Evolutionary conservation across 2,888 invertebrate species (phyloP).

Genomic region (Portevinia maculata): DNA sequence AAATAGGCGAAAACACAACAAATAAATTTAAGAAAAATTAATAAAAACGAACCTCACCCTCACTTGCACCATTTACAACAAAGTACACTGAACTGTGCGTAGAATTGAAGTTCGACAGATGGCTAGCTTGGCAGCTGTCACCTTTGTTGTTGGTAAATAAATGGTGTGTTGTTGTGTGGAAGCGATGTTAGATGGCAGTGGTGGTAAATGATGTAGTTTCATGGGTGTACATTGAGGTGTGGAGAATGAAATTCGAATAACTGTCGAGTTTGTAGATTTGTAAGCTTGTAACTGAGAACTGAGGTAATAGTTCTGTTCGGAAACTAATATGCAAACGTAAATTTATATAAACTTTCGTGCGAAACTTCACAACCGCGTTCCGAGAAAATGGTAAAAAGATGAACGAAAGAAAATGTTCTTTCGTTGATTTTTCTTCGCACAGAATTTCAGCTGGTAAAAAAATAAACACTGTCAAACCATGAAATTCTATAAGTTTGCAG

Average conservation of each 20-base stretch:
- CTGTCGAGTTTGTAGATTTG: neutral
- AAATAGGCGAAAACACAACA: slow-evolving; percentile 50
- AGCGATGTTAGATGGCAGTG: slow-evolving; percentile 17
- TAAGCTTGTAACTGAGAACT: no score
- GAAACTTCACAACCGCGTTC: no score
- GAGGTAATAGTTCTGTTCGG: neutral
- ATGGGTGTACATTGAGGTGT: neutral
- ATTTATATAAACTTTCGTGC: no score
- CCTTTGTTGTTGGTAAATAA: slow-evolving; percentile 44
- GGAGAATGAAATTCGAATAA: neutral
- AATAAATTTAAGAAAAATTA: slow-evolving; percentile 52
- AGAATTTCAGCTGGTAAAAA: no score
- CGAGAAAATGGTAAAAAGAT: no score
- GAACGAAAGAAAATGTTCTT: no score
- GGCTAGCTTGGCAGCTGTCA: slow-evolving; percentile 68
- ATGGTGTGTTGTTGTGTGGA: neutral
- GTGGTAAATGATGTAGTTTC: no score
- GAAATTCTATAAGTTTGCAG: no score
- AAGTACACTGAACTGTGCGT: slow-evolving; percentile 62
- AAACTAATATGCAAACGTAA: no score
- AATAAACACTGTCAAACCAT: no score
- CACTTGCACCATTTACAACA: slow-evolving; percentile 48
- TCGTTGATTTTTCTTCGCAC: no score
- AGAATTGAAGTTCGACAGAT: slow-evolving; percentile 52
- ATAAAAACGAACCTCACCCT: slow-evolving; percentile 57